phyloP scores from a whole-genome alignment of 2,113 vertebrate species.

The Mohoua ochrocephala region DNA sequence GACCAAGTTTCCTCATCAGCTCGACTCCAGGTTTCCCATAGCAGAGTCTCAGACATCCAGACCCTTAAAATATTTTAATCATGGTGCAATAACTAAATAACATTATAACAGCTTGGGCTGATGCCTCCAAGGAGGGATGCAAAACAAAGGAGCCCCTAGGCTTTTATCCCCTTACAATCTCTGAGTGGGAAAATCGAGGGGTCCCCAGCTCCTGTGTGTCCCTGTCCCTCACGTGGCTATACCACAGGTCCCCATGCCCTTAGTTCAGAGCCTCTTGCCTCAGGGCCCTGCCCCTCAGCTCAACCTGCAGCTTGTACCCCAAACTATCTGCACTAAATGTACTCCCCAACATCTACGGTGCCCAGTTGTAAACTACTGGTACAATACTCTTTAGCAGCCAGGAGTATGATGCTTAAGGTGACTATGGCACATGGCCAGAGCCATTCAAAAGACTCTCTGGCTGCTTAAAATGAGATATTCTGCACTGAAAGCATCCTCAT shows the following conservation, averaged over 20 bases:
- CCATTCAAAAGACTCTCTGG: neutral
- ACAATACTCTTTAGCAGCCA: neutral
- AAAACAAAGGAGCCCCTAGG: neutral
- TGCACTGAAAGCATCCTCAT: neutral
- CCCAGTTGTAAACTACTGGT: neutral
- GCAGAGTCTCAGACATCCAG: neutral
- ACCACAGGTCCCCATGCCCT: neutral
- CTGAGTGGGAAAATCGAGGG: neutral
- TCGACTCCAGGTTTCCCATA: neutral
- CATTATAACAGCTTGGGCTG: neutral
- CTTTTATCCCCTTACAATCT: neutral
- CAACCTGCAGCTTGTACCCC: neutral
- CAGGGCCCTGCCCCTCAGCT: neutral
- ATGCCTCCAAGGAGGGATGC: neutral
- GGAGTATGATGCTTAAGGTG: neutral
- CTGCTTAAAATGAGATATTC: neutral
- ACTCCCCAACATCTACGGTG: rapidly evolving
- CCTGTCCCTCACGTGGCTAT: neutral
- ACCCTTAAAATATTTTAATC: neutral
- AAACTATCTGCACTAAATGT: neutral
- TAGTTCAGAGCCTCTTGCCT: neutral
- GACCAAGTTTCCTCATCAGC: neutral
- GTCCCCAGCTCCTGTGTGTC: neutral
- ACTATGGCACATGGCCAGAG: neutral
- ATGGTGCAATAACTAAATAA: neutral